Evolutionary conservation across 2,888 invertebrate species (phyloP).

Genomic region (Apocheima hispidaria): DNA sequence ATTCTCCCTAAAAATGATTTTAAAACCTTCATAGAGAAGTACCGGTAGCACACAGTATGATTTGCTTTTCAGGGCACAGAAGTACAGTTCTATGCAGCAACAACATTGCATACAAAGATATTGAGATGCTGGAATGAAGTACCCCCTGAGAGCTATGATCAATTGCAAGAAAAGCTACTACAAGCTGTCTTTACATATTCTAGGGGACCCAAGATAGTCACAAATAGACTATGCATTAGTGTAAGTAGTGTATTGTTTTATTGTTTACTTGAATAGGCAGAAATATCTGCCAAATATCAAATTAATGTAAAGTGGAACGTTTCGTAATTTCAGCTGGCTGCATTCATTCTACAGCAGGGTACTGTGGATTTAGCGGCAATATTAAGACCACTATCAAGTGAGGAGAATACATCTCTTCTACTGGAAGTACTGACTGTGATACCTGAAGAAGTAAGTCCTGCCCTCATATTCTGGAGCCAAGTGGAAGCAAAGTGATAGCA

Average conservation of each 20-base stretch:
- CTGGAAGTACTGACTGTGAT: conserved; percentile 94
- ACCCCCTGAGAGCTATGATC: conserved; percentile 91
- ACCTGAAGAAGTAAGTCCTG: conserved; percentile 92
- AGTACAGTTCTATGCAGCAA: conserved; percentile 97
- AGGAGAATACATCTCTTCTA: conserved; percentile 81
- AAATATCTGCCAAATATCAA: too few relatives aligned
- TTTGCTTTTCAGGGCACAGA: conserved; percentile 89
- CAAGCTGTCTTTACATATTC: conserved; percentile 92
- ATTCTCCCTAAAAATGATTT: too few relatives aligned
- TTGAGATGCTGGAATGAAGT: conserved; percentile 95
- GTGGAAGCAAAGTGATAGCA: too few relatives aligned
- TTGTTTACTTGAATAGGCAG: too few relatives aligned
- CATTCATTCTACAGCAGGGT: conserved; percentile 91
- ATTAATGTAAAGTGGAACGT: too few relatives aligned
- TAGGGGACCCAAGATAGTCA: conserved; percentile 93
- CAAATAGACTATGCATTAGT: conserved; percentile 94
- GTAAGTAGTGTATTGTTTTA: conserved; percentile 85
- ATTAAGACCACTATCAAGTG: conserved; percentile 87
- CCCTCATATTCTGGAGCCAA: too few relatives aligned
- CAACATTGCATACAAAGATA: conserved; percentile 95
- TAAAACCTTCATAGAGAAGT: not conserved
- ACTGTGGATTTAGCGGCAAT: conserved; percentile 91
- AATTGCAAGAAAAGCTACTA: conserved; percentile 91
- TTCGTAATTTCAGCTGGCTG: conserved; percentile 89
- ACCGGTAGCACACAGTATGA: not conserved